phyloP scores from a whole-genome alignment of 1,140 invertebrate genomes.

The Bombyx mori region ASM3026992v2 NC_085130.1:7722001-7722500 shows the following conservation, averaged over 20 bases:
- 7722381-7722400: conserved; percentile 33
- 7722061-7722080: too few relatives aligned
- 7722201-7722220: conserved; percentile 35
- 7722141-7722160: too few relatives aligned
- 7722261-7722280: conserved; percentile 63
- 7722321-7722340: conserved; percentile 36
- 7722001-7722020: too few relatives aligned
- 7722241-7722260: conserved; percentile 68
- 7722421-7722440: conserved; percentile 32
- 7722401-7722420: conserved; percentile 26
- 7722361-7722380: conserved; percentile 51
- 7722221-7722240: conserved; percentile 42
- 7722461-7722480: conserved; percentile 49
- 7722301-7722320: conserved; percentile 13
- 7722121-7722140: too few relatives aligned
- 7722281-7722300: conserved; percentile 29
- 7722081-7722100: too few relatives aligned
- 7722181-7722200: too few relatives aligned
- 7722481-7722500: conserved; percentile 58
- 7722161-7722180: too few relatives aligned
- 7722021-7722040: too few relatives aligned
- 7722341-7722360: conserved; percentile 26
- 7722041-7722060: too few relatives aligned
- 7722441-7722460: conserved; percentile 54
- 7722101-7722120: too few relatives aligned